Conservation (phyloP, 2,888 invertebrate genomes). For the Zygothrica quintamaculata region DNA sequence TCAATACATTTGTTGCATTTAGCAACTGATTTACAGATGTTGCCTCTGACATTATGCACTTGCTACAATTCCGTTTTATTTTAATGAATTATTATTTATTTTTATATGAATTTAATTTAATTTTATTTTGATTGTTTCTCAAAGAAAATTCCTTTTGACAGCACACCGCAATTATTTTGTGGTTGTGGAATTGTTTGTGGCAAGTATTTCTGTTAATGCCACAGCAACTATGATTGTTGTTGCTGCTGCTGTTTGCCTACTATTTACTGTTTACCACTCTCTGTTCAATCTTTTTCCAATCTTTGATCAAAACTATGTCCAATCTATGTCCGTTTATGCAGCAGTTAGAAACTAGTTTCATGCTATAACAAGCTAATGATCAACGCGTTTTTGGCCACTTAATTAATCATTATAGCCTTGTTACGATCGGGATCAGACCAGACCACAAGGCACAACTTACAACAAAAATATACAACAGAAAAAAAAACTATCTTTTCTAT, state of each 20-base stretch:
- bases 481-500: background rate
- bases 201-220: constrained; percentile 12
- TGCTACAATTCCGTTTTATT: too few species aligned
- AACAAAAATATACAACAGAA: background rate
- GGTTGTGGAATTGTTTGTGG: too few species aligned
- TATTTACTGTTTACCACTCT: background rate
- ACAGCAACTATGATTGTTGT: constrained; percentile 16
- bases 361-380: constrained; percentile 35
- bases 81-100: too few species aligned
- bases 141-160: constrained; percentile 39
- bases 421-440: constrained; percentile 4
- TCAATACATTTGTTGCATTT: constrained; percentile 3
- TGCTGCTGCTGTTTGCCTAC: constrained; percentile 12
- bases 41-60: constrained; percentile 36
- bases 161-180: constrained; percentile 8
- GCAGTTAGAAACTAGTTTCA: constrained; percentile 49
- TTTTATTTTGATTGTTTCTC: too few species aligned
- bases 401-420: constrained; percentile 47
- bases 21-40: constrained; percentile 21
- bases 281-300: too few species aligned
- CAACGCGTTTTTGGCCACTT: constrained; percentile 36
- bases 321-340: background rate
- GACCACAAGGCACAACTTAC: background rate
- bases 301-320: background rate
- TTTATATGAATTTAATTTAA: too few species aligned